Conservation (phyloP, 2,113 vertebrate genomes). For the Eolophus roseicapilla region DNA sequence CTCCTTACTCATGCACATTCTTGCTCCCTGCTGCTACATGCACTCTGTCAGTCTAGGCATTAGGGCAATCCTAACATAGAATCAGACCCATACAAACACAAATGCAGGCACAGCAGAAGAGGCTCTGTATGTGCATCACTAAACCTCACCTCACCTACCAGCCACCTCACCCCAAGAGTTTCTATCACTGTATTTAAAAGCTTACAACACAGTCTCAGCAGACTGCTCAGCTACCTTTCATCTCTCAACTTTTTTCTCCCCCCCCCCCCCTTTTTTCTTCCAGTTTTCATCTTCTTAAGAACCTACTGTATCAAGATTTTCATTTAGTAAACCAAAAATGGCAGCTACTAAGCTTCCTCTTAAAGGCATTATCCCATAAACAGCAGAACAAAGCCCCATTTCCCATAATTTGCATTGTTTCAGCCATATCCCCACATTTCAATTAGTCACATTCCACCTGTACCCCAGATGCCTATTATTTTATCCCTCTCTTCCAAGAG, state of each 20-base stretch:
- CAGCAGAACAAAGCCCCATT: not conserved
- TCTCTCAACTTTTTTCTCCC: too few relatives aligned
- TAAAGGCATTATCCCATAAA: not conserved
- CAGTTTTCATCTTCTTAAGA: not conserved
- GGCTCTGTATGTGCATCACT: not conserved
- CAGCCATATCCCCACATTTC: not conserved
- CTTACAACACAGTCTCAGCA: not conserved
- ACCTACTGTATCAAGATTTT: not conserved
- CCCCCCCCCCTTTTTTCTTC: fast-evolving
- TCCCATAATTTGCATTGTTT: not conserved
- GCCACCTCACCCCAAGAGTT: not conserved
- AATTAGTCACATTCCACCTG: not conserved
- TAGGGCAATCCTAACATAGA: not conserved
- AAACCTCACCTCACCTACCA: not conserved
- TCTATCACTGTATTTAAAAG: not conserved
- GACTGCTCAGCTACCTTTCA: not conserved
- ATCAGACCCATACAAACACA: not conserved
- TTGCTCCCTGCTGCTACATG: fast-evolving
- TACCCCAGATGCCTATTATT: not conserved
- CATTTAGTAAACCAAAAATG: not conserved
- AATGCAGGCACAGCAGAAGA: not conserved
- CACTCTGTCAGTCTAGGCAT: not conserved
- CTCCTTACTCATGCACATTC: not conserved
- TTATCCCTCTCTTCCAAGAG: not conserved
- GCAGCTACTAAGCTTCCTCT: not conserved